These are phyloP conservation scores for Oasisia sp. DNA, from an alignment of 2,888 invertebrate genomes.

Conservation along the genomic window DNA sequence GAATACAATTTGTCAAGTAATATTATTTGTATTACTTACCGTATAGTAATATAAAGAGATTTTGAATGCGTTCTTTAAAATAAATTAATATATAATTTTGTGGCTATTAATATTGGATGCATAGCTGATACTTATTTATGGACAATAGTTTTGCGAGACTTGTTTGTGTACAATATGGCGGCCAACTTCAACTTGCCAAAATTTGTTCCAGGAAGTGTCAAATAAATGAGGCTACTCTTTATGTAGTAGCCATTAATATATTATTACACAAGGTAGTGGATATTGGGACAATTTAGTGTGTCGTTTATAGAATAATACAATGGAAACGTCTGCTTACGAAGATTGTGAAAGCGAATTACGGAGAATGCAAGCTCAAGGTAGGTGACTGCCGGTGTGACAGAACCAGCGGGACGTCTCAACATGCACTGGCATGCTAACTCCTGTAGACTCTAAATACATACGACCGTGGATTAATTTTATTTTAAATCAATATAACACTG, in stretches of 20 bases:
- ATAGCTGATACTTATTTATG: not conserved
- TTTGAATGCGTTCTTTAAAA: not conserved
- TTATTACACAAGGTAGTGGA: not conserved
- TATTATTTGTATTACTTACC: not conserved
- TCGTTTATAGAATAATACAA: not conserved
- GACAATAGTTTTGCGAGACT: constrained; percentile 17
- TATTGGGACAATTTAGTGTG: not conserved
- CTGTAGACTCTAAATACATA: not conserved
- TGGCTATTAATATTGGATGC: not conserved
- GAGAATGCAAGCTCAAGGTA: constrained; percentile 3
- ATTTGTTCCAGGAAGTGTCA: not conserved
- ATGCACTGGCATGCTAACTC: constrained; percentile 5
- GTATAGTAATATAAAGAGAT: not conserved
- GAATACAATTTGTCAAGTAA: not conserved
- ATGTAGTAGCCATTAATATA: not conserved
- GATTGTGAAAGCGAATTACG: not conserved
- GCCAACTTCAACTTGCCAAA: constrained; percentile 23
- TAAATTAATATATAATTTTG: not conserved
- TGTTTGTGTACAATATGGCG: constrained; percentile 31
- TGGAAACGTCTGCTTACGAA: not conserved
- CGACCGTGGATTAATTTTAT: not conserved
- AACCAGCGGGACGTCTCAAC: not conserved
- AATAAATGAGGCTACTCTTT: not conserved
- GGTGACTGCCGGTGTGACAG: not conserved
- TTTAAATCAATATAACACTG: not conserved